Evolutionary conservation across 2,797 vertebrate species (phyloP), one percentile per base, ranked within the genome.

Genomic region (Podarcis siculus): DNA sequence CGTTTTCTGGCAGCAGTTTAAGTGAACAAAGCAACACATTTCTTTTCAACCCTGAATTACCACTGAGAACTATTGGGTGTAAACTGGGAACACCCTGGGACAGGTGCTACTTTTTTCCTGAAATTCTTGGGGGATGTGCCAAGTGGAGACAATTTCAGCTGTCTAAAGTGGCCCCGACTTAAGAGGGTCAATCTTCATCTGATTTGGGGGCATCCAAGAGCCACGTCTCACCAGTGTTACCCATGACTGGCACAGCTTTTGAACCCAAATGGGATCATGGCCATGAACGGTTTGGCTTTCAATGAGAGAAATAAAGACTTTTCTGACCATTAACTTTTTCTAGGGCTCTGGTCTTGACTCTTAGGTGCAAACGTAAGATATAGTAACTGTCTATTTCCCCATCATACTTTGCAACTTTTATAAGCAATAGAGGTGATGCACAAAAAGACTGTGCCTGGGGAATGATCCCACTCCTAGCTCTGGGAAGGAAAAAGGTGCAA

Each of bases 181-280:
- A 25, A 77, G 55, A 42, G 17, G 32, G 17, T 42, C 39, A 61
- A 39, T 42, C 45, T 30, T 21, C 32, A 27, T 69, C 61, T 78
- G 42, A 55, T 49, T 32, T 15, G 45, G 73, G 12, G 39, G 58
- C 6, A 86, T 12, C 49, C 37, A 58, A n/a, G 64, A 30, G 8
- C 37, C 9, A 42, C 1, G 2, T 76, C 15, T 83, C 23, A 72
- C 37, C 64, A 37, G 27, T 45, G 19, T 7, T 87, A 32, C 72
- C 88, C 87, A 90, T 91, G 67, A 89, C 8, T 15, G 86, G 73
- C 25, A 86, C 37, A 94, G 87, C 37, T 86, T 69, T 88, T 0
- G 0, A 91, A 83, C 73, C 58, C 8, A 79, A 93, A 73, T 32
- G 79, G 81, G 89, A 95, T 92, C 45, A 90, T 95, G 91, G 90